These are phyloP conservation scores for Apamea monoglypha DNA, from an alignment of 2,888 invertebrate genomes.

Conservation along the genomic window DNA sequence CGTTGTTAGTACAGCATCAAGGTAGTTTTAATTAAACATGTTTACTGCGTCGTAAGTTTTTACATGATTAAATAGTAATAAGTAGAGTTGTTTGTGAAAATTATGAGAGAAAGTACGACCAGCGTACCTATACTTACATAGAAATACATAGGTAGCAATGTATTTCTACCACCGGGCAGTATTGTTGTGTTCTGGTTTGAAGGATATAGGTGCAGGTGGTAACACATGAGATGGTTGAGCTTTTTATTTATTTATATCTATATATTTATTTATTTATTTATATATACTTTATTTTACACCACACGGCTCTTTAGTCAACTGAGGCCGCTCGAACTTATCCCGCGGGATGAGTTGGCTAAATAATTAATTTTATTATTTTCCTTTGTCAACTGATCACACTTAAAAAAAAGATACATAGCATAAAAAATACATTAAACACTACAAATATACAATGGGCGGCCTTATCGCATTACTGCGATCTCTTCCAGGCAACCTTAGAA, in stretches of 20 bases:
- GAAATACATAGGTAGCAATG: background rate
- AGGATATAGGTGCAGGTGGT: background rate
- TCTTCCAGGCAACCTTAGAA: no score
- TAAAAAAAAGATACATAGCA: no score
- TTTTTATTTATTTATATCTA: background rate
- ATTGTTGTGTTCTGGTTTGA: background rate
- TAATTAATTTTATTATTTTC: no score
- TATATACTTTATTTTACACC: no score
- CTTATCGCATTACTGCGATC: no score
- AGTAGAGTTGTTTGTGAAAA: background rate
- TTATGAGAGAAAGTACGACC: background rate
- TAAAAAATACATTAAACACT: no score
- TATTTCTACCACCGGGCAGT: background rate
- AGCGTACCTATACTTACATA: background rate
- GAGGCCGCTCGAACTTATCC: no score
- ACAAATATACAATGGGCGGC: no score
- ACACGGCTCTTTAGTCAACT: no score
- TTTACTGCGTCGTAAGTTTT: background rate
- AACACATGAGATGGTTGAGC: background rate
- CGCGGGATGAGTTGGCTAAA: no score
- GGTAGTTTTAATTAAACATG: background rate
- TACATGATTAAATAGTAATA: background rate
- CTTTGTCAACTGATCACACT: no score
- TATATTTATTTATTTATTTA: no score
- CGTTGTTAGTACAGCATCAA: background rate